These are phyloP conservation scores for Pollenia griseotomentosa DNA, from an alignment of 2,888 invertebrate species.

Conservation along the genomic window DNA sequence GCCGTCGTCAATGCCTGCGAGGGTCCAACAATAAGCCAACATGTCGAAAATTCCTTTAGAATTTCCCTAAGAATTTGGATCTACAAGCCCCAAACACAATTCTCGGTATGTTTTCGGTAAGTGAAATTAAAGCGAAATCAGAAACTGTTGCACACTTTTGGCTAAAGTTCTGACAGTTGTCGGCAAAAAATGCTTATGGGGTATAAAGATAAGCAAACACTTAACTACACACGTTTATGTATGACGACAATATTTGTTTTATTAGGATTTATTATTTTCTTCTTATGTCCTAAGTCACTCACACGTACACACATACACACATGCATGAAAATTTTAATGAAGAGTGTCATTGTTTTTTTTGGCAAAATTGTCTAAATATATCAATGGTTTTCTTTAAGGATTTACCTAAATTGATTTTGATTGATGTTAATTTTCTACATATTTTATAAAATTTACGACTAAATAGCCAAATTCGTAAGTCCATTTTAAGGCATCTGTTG, in stretches of 20 bases:
- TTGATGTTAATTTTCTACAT: slow-evolving; percentile 67
- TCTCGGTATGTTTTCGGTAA: too few species aligned
- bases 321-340: slow-evolving; percentile 48
- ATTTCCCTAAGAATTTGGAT: too few species aligned
- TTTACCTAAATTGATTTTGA: slow-evolving; percentile 70
- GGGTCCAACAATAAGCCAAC: too few species aligned
- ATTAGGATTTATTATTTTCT: slow-evolving; percentile 49
- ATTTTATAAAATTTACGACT: slow-evolving; percentile 24
- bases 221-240: not conserved
- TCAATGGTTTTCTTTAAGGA: slow-evolving; percentile 72
- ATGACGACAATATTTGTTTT: slow-evolving; percentile 39
- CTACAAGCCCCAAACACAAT: too few species aligned
- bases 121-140: too few species aligned
- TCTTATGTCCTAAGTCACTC: slow-evolving; percentile 24
- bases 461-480: not conserved
- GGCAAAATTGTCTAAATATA: slow-evolving; percentile 63
- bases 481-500: not conserved
- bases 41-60: too few species aligned
- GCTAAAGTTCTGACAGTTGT: too few species aligned
- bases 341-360: slow-evolving; percentile 48
- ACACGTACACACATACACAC: not conserved
- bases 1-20: too few species aligned
- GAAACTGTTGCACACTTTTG: too few species aligned
- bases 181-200: too few species aligned
- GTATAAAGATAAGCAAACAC: not conserved